These are phyloP conservation scores for Boleophthalmus pectinirostris DNA, from an alignment of 2,113 vertebrate species.

Conservation along the genomic window DNA sequence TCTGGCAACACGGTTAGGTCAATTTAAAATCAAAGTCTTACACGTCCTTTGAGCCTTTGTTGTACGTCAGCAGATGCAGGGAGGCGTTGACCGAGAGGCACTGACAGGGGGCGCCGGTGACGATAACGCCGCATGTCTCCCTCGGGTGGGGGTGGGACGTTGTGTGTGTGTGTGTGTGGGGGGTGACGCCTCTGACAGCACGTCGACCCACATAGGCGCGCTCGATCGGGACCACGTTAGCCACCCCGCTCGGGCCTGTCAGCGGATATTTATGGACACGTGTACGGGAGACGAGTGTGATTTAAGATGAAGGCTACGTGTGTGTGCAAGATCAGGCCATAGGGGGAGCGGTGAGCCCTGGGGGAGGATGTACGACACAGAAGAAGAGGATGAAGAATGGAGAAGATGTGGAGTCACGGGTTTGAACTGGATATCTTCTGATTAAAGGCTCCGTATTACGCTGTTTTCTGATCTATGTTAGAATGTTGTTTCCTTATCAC, in stretches of 20 bases:
- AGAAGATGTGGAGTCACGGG: neutral
- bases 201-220: constrained; percentile 55
- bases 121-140: constrained; percentile 60
- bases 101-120: constrained; percentile 35
- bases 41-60: no score
- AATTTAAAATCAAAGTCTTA: no score
- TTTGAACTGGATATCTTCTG: neutral
- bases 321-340: neutral
- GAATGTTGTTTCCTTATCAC: no score
- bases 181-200: constrained; percentile 62
- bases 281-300: constrained; percentile 1
- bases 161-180: no score
- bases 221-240: constrained; percentile 29
- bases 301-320: neutral
- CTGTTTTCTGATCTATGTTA: no score
- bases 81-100: neutral
- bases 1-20: no score
- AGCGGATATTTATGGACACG: constrained; percentile 14
- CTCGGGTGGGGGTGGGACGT: constrained; percentile 33
- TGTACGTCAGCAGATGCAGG: neutral
- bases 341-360: neutral
- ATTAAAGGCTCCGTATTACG: no score
- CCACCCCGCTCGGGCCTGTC: constrained; percentile 11
- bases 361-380: neutral
- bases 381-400: no score